Base-by-base conservation (phyloP, 2,888 invertebrate genomes). In the Acleris laterana region DNA sequence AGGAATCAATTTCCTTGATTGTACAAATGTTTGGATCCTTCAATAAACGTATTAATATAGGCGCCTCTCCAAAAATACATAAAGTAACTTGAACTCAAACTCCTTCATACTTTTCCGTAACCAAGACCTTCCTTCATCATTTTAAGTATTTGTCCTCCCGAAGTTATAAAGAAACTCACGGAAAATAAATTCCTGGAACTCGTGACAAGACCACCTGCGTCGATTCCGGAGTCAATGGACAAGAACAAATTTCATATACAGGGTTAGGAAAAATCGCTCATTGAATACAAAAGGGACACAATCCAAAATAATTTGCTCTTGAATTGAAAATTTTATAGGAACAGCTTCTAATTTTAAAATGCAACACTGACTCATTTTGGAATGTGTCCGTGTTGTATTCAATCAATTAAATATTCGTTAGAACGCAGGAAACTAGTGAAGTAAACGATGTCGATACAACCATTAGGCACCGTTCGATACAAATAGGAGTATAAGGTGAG, bases 121-220 rank as follows among this genome's bases (percentile, higher is more conserved):
- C 42, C 20, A 38, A 57, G 25, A 46, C 57, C 57, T 17, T 46
- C 42, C 57, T 46, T 25, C 57, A 22, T 46, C 46, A 55, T 57
- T 46, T 46, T 25, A 57, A 57, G 56, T 56, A 56, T 44, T 56
- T 56, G 46, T 56, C 44, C 44, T 46, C 56, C 44, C 44, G 42
- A 56, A 56, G 46, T 57, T 57, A 46, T 57, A 46, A 57, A 57
- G 57, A 57, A 57, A 46, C 57, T 46, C 46, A 46, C 28, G 25
- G 25, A 57, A 46, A 57, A 57, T 57, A 57, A 57, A 57, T 46
- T 57, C 46, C 25, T n/a, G 25, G 28, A 57, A 57, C 46, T 22
- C 22, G n/a, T 57, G 46, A 25, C 46, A 25, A 25, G 46, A 46
- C 57, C 57, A 57, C 57, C 57, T 57, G 57, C 57, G 57, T 57